Base-by-base conservation (phyloP, 2,888 invertebrate species). In the Herminia tarsipennalis region DNA sequence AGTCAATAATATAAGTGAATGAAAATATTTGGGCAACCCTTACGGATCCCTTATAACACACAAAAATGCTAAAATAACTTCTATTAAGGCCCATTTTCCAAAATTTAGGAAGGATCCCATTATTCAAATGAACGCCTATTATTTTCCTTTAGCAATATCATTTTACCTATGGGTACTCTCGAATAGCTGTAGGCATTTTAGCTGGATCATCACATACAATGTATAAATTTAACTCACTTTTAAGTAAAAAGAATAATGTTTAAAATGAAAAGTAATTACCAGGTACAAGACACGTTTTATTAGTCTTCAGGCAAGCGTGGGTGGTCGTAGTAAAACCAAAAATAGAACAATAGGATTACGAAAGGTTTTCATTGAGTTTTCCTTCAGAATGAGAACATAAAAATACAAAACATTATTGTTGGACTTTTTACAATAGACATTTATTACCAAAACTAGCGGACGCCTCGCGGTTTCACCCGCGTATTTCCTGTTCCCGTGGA, bases 91-190 rank as follows among this genome's bases (percentile, higher is more conserved):
- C 38, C 48, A 37, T 41, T 56, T 50, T 47, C 32, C 40, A 55
- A 55, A 55, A 52, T 47, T 29, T 60, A 44, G 35, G 41, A 36
- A 53, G 30, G 39, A 47, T 60, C 34, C 46, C 43, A 60, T 56
- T 64, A 64, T 64, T 66, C 53, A 61, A 64, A 66, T 66, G 56
- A 56, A 54, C 60, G 61, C 67, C 66, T 66, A 46, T 58, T 44
- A 56, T 48, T 66, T 66, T 66, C 30, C 36, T 39, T 32, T 46
- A 58, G 61, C 58, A 58, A 64, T 61, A 51, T 54, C 35, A 45
- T 43, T 18, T 44, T 45, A 53, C 43, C 25, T 54, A 41, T 50
- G 27, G 34, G 25, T 36, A 24, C 25, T 39, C 34, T 58, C 25
- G 6, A 42, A 46, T 39, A 45, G 28, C 40, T 28, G 22, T 45